Conservation (phyloP, 1,140 invertebrate genomes). For the Microplitis mediator region DNA sequence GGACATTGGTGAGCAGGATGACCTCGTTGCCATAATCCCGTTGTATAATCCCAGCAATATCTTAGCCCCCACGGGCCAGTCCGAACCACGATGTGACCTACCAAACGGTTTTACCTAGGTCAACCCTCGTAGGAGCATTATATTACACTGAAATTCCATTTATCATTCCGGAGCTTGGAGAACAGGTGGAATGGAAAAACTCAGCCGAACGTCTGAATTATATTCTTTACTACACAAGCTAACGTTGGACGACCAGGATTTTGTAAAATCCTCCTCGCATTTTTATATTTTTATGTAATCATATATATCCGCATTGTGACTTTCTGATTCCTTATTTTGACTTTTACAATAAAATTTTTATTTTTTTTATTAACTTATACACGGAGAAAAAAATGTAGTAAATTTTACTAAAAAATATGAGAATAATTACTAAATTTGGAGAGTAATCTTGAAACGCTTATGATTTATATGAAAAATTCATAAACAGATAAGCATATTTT, state of each 20-base stretch:
- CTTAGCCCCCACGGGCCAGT: constrained; percentile 38
- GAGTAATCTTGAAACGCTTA: no score
- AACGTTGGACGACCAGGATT: neutral
- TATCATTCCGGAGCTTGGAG: constrained; percentile 34
- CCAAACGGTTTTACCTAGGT: constrained; percentile 40
- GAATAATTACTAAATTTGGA: no score
- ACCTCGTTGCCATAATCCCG: constrained; percentile 47
- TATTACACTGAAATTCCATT: constrained; percentile 47
- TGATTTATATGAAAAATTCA: no score
- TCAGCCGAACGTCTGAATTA: constrained; percentile 9
- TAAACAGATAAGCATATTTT: no score
- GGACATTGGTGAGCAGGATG: constrained; percentile 20
- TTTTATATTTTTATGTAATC: neutral
- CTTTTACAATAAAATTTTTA: neutral
- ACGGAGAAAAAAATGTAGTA: no score
- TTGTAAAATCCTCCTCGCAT: neutral
- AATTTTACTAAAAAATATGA: no score
- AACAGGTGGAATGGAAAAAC: constrained; percentile 22
- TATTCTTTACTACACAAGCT: neutral
- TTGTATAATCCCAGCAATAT: constrained; percentile 48
- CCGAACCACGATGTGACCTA: constrained; percentile 34
- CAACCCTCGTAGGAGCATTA: constrained; percentile 38
- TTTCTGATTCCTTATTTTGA: neutral
- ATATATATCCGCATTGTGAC: neutral
- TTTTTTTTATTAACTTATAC: neutral